Percentiles rank a stretch among this genome's conserved stretches.
Conservation (phyloP, 2,113 vertebrate genomes). For the Blennius ocellaris region DNA sequence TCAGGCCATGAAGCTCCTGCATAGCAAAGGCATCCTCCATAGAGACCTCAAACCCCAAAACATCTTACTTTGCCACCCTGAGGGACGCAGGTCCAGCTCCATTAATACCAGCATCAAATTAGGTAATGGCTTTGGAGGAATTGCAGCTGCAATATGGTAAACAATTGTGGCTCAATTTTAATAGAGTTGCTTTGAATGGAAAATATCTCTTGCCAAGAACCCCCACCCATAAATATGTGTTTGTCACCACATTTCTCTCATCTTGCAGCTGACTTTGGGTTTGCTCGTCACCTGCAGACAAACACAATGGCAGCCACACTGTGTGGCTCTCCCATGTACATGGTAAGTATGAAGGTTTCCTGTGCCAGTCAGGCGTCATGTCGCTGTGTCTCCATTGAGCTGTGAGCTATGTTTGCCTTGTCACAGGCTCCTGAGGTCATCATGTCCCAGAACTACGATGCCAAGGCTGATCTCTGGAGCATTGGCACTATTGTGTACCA, state of each 20-base stretch:
- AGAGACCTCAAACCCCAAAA: constrained; percentile 98
- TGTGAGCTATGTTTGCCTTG: constrained; percentile 43
- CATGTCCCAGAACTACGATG: constrained; percentile 97
- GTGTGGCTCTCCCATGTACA: constrained; percentile 98
- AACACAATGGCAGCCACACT: constrained; percentile 96
- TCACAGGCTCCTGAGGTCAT: constrained; percentile 96
- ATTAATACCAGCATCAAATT: constrained; percentile 93
- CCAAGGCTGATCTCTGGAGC: constrained; percentile 98
- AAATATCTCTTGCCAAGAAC: not conserved
- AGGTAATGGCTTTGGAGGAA: constrained; percentile 68
- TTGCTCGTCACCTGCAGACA: constrained; percentile 94
- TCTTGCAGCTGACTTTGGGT: constrained; percentile 93
- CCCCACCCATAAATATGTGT: not conserved
- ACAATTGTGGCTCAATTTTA: no score
- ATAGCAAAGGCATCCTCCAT: constrained; percentile 95
- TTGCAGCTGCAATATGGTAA: no score
- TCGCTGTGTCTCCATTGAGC: constrained; percentile 4
- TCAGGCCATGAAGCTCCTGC: constrained; percentile 92
- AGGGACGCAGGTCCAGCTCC: constrained; percentile 88
- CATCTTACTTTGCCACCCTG: constrained; percentile 90
- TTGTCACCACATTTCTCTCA: constrained; percentile 19
- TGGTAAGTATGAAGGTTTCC: constrained; percentile 84
- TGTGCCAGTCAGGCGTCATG: not conserved
- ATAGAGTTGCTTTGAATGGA: not conserved
- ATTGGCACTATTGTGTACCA: constrained; percentile 97